These are phyloP conservation scores for Dromococcyx pavoninus DNA, from an alignment of 2,797 vertebrate species.

Conservation along the genomic window DNA sequence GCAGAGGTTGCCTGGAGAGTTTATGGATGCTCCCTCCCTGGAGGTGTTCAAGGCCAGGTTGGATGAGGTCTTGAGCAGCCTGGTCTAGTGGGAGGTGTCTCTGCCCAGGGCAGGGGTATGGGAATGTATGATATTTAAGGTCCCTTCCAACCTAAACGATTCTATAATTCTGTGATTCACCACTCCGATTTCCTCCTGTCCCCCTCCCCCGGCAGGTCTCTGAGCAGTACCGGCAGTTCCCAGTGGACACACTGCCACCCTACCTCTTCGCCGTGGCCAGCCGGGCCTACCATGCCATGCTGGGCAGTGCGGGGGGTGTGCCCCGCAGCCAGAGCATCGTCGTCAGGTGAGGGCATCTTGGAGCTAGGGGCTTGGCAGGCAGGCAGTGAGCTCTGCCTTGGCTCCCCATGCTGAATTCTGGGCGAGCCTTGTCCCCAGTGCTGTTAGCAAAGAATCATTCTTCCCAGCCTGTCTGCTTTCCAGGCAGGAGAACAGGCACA, in stretches of 20 bases:
- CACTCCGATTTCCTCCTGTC: background rate
- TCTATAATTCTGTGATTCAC: too few relatives aligned
- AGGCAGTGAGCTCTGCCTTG: fast-evolving
- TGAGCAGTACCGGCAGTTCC: slow-evolving; percentile 61
- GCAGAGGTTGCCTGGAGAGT: too few relatives aligned
- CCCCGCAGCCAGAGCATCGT: slow-evolving; percentile 78
- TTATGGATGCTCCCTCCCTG: too few relatives aligned
- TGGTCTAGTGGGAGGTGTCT: too few relatives aligned
- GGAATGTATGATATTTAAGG: too few relatives aligned
- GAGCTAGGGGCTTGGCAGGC: too few relatives aligned
- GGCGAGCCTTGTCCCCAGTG: fast-evolving
- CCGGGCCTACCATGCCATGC: slow-evolving; percentile 75
- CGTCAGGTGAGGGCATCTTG: slow-evolving; percentile 72
- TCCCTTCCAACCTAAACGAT: too few relatives aligned
- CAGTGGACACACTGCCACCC: slow-evolving; percentile 62
- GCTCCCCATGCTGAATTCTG: fast-evolving
- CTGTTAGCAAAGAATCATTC: background rate
- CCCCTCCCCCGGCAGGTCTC: slow-evolving; percentile 59
- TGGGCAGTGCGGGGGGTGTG: slow-evolving; percentile 48
- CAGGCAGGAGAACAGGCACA: fast-evolving
- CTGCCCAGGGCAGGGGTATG: too few relatives aligned
- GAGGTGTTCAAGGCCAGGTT: too few relatives aligned
- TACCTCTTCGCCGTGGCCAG: slow-evolving; percentile 80
- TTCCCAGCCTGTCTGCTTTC: fast-evolving
- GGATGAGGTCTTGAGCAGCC: too few relatives aligned